Conservation (phyloP, 2,888 invertebrate genomes). For the Cynaeus angustus region DNA sequence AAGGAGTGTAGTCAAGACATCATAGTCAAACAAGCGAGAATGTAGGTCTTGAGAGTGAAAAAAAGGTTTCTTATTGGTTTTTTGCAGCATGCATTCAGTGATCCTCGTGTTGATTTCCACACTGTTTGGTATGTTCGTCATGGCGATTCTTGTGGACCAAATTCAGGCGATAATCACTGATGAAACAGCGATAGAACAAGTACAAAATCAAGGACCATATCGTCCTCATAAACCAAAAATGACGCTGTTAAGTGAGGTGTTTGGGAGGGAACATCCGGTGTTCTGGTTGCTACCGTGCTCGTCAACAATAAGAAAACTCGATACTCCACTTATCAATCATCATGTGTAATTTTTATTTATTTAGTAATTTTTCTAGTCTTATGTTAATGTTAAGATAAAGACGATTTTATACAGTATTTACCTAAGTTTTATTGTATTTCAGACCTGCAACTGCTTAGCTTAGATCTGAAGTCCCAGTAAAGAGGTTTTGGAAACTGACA, state of each 20-base stretch:
- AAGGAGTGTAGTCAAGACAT: constrained; percentile 77
- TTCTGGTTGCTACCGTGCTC: constrained; percentile 83
- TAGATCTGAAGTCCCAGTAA: neutral
- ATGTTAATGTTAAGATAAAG: constrained; percentile 20
- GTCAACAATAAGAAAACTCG: constrained; percentile 65
- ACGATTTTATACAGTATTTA: constrained; percentile 18
- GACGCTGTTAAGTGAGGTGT: constrained; percentile 83
- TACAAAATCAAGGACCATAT: constrained; percentile 80
- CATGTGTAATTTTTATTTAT: constrained; percentile 60
- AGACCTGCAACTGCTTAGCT: constrained; percentile 3
- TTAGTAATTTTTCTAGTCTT: constrained; percentile 34
- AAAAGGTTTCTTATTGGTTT: neutral
- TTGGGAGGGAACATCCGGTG: constrained; percentile 82
- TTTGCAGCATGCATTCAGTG: constrained; percentile 86
- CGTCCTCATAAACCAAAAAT: constrained; percentile 78
- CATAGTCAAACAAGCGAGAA: constrained; percentile 81
- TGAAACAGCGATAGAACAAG: constrained; percentile 88
- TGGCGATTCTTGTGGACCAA: constrained; percentile 90
- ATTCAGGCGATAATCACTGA: constrained; percentile 88
- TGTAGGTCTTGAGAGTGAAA: constrained; percentile 78
- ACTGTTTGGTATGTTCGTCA: constrained; percentile 90
- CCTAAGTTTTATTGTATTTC: constrained; percentile 5
- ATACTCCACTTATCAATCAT: constrained; percentile 69
- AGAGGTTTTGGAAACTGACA: neutral
- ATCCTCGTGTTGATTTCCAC: constrained; percentile 86